phyloP scores from a whole-genome alignment of 2,797 vertebrate species.

The Monodelphis domestica region DNA sequence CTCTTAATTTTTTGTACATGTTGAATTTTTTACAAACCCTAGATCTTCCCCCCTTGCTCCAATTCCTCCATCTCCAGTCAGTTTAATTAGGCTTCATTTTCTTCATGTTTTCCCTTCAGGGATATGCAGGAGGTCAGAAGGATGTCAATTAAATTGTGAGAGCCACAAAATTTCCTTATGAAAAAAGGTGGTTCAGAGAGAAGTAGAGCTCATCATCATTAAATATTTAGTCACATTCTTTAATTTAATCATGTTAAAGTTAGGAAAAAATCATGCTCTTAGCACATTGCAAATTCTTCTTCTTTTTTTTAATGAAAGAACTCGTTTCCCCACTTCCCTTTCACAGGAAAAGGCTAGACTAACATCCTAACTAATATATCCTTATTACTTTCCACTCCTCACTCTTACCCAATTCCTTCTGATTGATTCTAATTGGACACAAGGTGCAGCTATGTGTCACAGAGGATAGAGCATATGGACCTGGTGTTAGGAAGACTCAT shows the following conservation, averaged over 20 bases:
- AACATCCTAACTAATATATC: background rate
- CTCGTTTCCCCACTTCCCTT: background rate
- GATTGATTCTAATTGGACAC: background rate
- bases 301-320: background rate
- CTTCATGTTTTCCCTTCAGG: background rate
- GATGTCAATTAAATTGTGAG: background rate
- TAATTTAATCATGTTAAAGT: constrained; percentile 18
- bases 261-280: background rate
- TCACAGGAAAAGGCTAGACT: background rate
- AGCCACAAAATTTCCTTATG: constrained; percentile 4
- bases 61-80: background rate
- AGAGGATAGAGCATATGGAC: background rate
- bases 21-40: background rate
- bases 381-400: background rate
- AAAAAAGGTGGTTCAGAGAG: constrained; percentile 29
- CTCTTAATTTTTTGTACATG: constrained; percentile 10
- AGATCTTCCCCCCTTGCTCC: background rate
- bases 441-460: background rate
- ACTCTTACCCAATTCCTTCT: background rate
- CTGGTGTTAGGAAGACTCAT: background rate
- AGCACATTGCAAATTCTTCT: constrained; percentile 21
- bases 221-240: constrained; percentile 28
- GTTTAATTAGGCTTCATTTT: background rate
- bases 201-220: constrained; percentile 2
- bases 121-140: background rate